Evolutionary conservation across 2,797 vertebrate genomes (phyloP).

Genomic region (Rhinatrema bivittatum): DNA sequence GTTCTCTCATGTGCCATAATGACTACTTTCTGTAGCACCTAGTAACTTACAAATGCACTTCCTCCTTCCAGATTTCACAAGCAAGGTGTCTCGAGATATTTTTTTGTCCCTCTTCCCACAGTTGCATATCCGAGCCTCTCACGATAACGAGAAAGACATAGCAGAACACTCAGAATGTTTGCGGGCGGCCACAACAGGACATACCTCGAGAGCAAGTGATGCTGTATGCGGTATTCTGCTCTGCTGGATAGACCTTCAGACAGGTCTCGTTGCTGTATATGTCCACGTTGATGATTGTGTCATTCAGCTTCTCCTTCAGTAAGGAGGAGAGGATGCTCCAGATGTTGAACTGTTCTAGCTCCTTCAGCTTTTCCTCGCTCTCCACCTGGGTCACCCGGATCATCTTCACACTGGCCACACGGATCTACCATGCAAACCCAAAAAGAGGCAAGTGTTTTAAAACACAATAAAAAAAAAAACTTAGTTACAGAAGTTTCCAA

Average conservation of each 20-base stretch:
- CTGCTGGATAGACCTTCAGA: slow-evolving; percentile 73
- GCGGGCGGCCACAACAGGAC: slow-evolving; percentile 23
- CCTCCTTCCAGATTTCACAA: no score
- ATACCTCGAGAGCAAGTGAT: slow-evolving; percentile 66
- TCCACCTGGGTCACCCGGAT: slow-evolving; percentile 78
- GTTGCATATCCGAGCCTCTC: no score
- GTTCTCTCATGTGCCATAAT: no score
- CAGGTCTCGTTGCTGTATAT: slow-evolving; percentile 81
- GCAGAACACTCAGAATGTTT: no score
- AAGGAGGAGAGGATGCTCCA: slow-evolving; percentile 68
- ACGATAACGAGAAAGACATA: no score
- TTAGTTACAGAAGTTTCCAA: no score
- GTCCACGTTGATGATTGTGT: slow-evolving; percentile 72
- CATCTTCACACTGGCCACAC: slow-evolving; percentile 68
- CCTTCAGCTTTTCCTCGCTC: slow-evolving; percentile 74
- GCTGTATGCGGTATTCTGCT: slow-evolving; percentile 46
- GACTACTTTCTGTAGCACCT: no score
- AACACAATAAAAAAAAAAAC: no score
- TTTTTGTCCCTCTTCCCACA: no score
- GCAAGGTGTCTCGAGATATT: no score
- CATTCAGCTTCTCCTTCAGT: slow-evolving; percentile 75
- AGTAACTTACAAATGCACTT: no score
- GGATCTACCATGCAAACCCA: slow-evolving; percentile 56
- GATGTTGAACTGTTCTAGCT: slow-evolving; percentile 69
- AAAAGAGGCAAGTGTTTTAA: not conserved